phyloP scores from a whole-genome alignment of 1,140 invertebrate species.

The Aphidius gifuensis region DNA sequence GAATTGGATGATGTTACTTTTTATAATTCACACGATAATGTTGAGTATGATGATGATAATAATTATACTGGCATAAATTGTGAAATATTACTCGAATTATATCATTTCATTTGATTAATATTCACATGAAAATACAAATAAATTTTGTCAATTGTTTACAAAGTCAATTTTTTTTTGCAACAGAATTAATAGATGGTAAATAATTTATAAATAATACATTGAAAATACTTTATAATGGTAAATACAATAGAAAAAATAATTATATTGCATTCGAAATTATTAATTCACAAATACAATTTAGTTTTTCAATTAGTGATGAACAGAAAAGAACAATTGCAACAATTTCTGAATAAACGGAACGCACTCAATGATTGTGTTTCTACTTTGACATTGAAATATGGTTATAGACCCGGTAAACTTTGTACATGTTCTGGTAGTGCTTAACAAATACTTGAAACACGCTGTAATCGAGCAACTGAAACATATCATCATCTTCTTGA shows the following conservation, averaged over 20 bases:
- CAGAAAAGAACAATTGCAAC: slow-evolving; percentile 68
- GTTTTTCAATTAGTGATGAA: slow-evolving; percentile 82
- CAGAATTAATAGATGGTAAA: slow-evolving; percentile 77
- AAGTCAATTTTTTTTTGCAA: slow-evolving; percentile 83
- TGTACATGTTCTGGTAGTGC: slow-evolving; percentile 83
- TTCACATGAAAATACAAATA: slow-evolving; percentile 62
- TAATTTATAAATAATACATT: too few relatives aligned
- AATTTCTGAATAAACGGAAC: slow-evolving; percentile 72
- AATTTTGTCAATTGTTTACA: slow-evolving; percentile 86
- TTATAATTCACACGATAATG: too few relatives aligned
- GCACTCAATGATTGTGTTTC: slow-evolving; percentile 90
- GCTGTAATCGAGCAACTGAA: slow-evolving; percentile 83
- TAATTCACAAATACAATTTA: slow-evolving; percentile 72
- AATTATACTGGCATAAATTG: slow-evolving; percentile 83
- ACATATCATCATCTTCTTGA: slow-evolving; percentile 94
- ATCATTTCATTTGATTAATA: slow-evolving; percentile 62
- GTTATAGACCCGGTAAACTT: slow-evolving; percentile 67
- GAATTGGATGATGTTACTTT: too few relatives aligned
- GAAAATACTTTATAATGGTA: slow-evolving; percentile 94
- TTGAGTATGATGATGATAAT: too few relatives aligned
- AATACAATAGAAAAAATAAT: slow-evolving; percentile 93
- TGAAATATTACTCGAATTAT: slow-evolving; percentile 70
- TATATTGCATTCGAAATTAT: slow-evolving; percentile 89
- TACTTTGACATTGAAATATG: slow-evolving; percentile 74
- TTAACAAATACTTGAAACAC: slow-evolving; percentile 67